Conservation (phyloP, 2,113 vertebrate genomes). For the Aix galericulata region DNA sequence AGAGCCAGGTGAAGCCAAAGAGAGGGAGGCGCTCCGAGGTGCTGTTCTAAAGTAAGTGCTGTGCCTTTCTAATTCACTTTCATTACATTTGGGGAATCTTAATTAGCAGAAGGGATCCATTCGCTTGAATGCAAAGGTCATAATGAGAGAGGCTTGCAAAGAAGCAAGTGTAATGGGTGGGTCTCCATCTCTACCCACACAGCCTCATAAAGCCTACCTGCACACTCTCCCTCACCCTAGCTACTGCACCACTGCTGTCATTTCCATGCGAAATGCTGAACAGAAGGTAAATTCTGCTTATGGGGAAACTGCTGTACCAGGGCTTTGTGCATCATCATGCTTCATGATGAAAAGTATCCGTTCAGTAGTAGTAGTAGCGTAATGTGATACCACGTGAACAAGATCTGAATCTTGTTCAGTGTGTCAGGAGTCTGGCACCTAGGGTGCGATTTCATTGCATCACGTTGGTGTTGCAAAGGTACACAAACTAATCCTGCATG, state of each 20-base stretch:
- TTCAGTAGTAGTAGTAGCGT: neutral
- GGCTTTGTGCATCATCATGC: neutral
- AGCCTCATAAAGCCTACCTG: neutral
- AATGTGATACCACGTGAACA: neutral
- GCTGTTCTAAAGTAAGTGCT: slow-evolving; percentile 94
- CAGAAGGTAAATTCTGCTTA: neutral
- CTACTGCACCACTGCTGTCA: neutral
- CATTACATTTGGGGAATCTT: neutral
- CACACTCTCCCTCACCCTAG: neutral
- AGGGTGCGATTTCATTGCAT: neutral
- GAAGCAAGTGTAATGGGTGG: fast-evolving
- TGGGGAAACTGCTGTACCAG: neutral
- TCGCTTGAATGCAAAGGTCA: neutral
- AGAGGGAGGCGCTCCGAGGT: slow-evolving; percentile 94
- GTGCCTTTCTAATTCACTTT: neutral
- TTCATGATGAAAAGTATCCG: neutral
- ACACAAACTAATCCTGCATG: neutral
- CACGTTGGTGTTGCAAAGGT: neutral
- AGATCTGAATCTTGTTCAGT: neutral
- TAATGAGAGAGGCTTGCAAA: neutral
- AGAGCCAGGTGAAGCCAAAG: slow-evolving; percentile 97
- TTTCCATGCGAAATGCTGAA: neutral
- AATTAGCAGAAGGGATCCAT: neutral
- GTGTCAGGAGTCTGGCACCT: neutral
- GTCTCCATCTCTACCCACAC: neutral